Evolutionary conservation across 2,113 vertebrate species (phyloP).

Genomic region (Protobothrops mucrosquamatus): DNA sequence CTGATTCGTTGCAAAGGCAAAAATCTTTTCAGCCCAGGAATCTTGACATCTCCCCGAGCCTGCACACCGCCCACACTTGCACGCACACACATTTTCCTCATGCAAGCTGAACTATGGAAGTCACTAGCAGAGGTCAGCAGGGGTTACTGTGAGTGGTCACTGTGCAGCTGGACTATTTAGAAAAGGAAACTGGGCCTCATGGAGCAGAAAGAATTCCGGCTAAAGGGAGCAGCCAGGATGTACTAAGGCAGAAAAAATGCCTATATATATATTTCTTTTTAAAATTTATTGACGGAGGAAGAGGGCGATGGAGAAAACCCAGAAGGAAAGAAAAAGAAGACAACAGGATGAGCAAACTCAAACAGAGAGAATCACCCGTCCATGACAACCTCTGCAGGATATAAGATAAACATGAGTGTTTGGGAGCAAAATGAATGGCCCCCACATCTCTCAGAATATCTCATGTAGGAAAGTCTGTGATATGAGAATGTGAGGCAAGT

Average conservation of each 20-base stretch:
- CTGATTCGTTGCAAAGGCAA: not conserved
- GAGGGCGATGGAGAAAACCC: slow-evolving; percentile 13
- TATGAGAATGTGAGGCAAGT: not conserved
- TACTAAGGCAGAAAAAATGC: slow-evolving; percentile 22
- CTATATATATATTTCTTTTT: slow-evolving; percentile 17
- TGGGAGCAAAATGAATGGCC: not conserved
- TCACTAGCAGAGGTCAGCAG: not conserved
- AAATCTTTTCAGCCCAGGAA: not conserved
- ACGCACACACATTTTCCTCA: not conserved
- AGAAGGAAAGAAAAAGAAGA: not conserved
- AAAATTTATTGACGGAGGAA: slow-evolving; percentile 27
- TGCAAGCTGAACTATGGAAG: not conserved
- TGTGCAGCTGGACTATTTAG: slow-evolving; percentile 1
- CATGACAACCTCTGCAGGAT: not conserved
- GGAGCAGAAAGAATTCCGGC: not conserved
- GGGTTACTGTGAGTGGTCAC: not conserved
- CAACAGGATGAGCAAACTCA: not conserved
- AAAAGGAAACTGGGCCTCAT: slow-evolving; percentile 7
- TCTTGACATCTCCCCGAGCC: not conserved
- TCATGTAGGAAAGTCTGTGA: not conserved
- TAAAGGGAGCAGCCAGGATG: slow-evolving; percentile 25
- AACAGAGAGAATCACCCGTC: not conserved
- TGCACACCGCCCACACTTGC: not conserved
- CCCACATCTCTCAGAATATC: not conserved
- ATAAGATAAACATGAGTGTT: not conserved